Evolutionary conservation across 2,797 vertebrate species (phyloP).

Genomic region (Holocentrus rufus): DNA sequence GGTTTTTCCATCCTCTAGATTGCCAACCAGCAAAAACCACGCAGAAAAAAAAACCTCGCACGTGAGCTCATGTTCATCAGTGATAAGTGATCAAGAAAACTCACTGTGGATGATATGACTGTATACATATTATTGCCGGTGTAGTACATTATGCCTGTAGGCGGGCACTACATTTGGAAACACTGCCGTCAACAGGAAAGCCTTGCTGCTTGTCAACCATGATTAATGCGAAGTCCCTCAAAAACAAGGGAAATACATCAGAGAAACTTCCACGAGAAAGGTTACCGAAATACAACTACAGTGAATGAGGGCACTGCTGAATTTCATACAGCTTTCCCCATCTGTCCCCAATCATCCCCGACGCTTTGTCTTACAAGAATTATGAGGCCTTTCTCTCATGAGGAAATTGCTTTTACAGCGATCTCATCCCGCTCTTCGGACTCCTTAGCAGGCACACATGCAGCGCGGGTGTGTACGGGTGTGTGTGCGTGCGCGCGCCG

Average conservation of each 20-base stretch:
- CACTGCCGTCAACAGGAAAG: slow-evolving; percentile 61
- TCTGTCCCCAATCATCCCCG: slow-evolving; percentile 67
- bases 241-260: slow-evolving; percentile 69
- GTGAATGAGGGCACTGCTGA: slow-evolving; percentile 64
- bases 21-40: slow-evolving; percentile 8
- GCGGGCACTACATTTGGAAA: slow-evolving; percentile 51
- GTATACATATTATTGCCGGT: slow-evolving; percentile 43
- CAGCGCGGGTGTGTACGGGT: slow-evolving; percentile 26
- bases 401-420: slow-evolving; percentile 76
- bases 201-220: slow-evolving; percentile 65
- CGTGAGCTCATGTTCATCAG: slow-evolving; percentile 32
- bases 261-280: slow-evolving; percentile 64
- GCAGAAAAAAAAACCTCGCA: slow-evolving; percentile 24
- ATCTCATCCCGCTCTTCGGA: slow-evolving; percentile 62
- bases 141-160: slow-evolving; percentile 51
- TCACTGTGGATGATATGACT: slow-evolving; percentile 30
- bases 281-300: slow-evolving; percentile 61
- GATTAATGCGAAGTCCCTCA: slow-evolving; percentile 74
- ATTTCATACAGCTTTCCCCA: slow-evolving; percentile 60
- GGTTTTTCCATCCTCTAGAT: slow-evolving; percentile 19
- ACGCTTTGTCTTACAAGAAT: slow-evolving; percentile 73
- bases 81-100: slow-evolving; percentile 45
- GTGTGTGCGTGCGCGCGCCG: slow-evolving; percentile 30
- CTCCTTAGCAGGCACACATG: slow-evolving; percentile 47
- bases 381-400: slow-evolving; percentile 72